Evolutionary conservation across 2,888 invertebrate species (phyloP), one percentile per base, ranked within the genome.

Genomic region (Hemistola chrysoprasaria): DNA sequence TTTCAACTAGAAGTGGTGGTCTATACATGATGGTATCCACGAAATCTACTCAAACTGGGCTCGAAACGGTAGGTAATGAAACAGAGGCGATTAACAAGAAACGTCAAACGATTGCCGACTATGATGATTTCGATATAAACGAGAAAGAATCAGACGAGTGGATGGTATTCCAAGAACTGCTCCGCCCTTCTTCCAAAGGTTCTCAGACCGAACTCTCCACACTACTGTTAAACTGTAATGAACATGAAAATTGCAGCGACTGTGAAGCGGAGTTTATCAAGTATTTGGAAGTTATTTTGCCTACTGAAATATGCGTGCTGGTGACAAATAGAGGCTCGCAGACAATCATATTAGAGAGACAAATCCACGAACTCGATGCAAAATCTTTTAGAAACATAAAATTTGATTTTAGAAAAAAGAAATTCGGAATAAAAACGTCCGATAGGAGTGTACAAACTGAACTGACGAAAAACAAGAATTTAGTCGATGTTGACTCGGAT

Each of bases 21-120:
- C n/a, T 16, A 2, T 37, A 37, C 11, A 31, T 31, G 3, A 39
- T 28, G 38, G 16, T 41, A 9, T 40, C 42, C 9, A 28, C 28
- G 24, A 40, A 47, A 11, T 21, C 30, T 11, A 24, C 38, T 16
- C 42, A 39, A 28, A 35, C 39, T 11, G 33, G 29, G 25, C 2
- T 16, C 2, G 4, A 3, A 3, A 4, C 16, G 4, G 32, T 31
- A 1, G n/a, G 35, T n/a, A 23, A 16, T 7, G 11, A 36, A 8
- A 52, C 54, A 28, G 42, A 56, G 7, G 30, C 11, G 2, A 2
- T 11, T 22, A 52, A 11, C 22, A 24, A 7, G 11, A 27, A 30
- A 35, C 5, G 6, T 26, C 31, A 11, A 8, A 25, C 8, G 6
- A 23, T 37, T 9, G 16, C 9, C 6, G 6, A 2, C 2, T 29